A percentile compares a stretch with the other conserved stretches of the same genome.
Conservation (phyloP, 2,113 vertebrate species). For the Pachycephala philippinensis region DNA sequence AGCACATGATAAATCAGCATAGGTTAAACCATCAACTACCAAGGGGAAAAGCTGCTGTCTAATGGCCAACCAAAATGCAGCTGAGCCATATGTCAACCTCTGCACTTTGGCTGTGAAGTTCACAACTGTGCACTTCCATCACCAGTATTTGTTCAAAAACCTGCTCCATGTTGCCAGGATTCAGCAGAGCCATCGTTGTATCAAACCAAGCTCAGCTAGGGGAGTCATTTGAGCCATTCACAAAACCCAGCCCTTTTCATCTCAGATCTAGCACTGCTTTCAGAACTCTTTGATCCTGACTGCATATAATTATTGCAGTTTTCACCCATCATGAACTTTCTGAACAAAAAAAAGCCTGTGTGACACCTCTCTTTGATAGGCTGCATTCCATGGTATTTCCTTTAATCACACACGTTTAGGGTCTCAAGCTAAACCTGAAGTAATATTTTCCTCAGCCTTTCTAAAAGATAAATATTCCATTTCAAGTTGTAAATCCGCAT, state of each 20-base stretch:
- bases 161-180: neutral
- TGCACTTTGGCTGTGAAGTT: neutral
- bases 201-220: neutral
- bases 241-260: neutral
- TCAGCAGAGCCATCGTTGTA: neutral
- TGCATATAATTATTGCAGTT: neutral
- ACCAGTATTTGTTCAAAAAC: neutral
- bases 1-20: neutral
- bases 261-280: neutral
- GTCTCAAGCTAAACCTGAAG: conserved; percentile 54
- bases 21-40: neutral
- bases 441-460: conserved; percentile 42
- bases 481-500: conserved; percentile 69
- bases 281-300: neutral
- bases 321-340: neutral
- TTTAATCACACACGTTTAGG: conserved; percentile 39
- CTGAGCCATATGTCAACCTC: neutral
- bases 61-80: neutral
- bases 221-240: neutral
- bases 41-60: neutral
- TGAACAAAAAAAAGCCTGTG: neutral
- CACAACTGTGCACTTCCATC: neutral
- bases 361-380: neutral
- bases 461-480: conserved; percentile 60
- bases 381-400: neutral